Evolutionary conservation across 2,113 vertebrate species (phyloP).

Genomic region (Cathartes aura): DNA sequence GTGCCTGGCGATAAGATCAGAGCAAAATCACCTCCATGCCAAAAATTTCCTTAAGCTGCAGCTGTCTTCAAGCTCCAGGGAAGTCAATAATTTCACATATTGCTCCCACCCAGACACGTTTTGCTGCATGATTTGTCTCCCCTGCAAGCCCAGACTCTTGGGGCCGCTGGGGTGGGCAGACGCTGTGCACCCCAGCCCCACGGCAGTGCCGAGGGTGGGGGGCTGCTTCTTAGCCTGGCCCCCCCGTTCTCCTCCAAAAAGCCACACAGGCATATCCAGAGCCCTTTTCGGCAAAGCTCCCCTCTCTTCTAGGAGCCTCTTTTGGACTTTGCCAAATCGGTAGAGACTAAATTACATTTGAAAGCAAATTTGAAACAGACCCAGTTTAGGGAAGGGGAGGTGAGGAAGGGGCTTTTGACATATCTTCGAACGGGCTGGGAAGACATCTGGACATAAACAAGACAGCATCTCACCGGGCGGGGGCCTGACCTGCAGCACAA

Average conservation of each 20-base stretch:
- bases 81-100: background rate
- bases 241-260: background rate
- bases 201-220: rapidly evolving
- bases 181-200: background rate
- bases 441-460: background rate
- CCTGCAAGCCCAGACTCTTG: background rate
- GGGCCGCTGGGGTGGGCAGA: background rate
- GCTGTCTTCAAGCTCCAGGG: background rate
- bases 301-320: background rate
- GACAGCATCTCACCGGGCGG: background rate
- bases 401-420: background rate
- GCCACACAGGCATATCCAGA: background rate
- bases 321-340: background rate
- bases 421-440: background rate
- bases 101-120: background rate
- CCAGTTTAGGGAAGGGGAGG: background rate
- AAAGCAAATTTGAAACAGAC: background rate
- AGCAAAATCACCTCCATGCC: background rate
- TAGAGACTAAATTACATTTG: background rate
- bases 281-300: background rate
- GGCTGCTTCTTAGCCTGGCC: background rate
- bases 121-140: background rate
- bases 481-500: background rate
- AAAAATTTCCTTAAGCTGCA: background rate
- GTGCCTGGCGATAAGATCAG: background rate